phyloP scores from a whole-genome alignment of 2,797 vertebrate genomes.

The Pantherophis vulpinus region DNA sequence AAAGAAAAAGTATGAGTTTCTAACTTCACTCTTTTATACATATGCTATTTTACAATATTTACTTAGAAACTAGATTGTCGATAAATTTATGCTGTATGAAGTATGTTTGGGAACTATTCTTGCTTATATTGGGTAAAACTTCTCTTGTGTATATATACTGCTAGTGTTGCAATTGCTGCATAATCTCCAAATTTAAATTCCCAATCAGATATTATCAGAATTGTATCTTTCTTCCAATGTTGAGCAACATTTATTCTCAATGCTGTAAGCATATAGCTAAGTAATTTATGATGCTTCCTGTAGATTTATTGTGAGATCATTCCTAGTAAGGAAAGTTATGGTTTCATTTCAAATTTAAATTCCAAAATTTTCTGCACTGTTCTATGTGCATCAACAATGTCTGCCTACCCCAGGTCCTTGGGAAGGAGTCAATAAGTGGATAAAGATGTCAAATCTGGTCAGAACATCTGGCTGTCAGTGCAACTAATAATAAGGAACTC shows the following conservation, averaged over 20 bases:
- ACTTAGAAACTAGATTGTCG: not conserved
- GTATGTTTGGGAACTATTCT: not conserved
- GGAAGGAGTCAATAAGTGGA: not conserved
- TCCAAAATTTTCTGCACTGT: not conserved
- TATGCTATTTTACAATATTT: not conserved
- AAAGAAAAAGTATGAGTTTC: not conserved
- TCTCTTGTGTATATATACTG: not conserved
- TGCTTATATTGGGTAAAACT: not conserved
- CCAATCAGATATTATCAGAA: not conserved
- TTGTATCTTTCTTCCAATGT: not conserved
- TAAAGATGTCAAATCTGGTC: not conserved
- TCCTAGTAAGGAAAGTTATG: not conserved
- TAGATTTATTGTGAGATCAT: not conserved
- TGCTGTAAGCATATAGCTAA: not conserved
- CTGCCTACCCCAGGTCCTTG: not conserved
- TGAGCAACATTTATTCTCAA: not conserved
- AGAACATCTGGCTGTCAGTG: not conserved
- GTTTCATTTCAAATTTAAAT: not conserved
- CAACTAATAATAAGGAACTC: not conserved
- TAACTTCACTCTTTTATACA: not conserved
- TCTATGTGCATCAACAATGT: not conserved
- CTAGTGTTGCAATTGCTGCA: not conserved
- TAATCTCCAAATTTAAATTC: not conserved
- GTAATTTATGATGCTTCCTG: not conserved
- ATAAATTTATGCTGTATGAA: not conserved